Conservation (phyloP, 2,888 invertebrate genomes). For the Celastrina argiolus region DNA sequence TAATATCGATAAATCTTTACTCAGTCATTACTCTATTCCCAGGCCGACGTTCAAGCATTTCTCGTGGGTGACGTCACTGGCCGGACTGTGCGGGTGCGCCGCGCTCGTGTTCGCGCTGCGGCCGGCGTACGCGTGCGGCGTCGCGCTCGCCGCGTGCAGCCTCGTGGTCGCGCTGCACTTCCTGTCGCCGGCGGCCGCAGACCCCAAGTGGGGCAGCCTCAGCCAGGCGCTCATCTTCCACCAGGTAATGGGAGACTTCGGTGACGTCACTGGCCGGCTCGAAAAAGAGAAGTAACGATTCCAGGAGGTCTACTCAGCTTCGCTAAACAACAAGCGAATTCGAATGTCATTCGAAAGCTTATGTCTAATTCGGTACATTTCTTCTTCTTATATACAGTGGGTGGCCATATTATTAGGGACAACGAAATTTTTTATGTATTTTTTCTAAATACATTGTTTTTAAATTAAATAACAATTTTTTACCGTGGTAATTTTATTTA, state of each 20-base stretch:
- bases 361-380: no score
- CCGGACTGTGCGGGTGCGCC: conserved; percentile 90
- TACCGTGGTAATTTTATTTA: no score
- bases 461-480: no score
- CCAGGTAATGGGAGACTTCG: conserved; percentile 78
- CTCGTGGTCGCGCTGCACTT: conserved; percentile 93
- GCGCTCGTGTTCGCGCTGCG: conserved; percentile 97
- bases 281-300: no score
- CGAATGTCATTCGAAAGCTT: no score
- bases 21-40: background rate
- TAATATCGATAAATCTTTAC: no score
- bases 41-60: conserved; percentile 98
- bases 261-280: background rate
- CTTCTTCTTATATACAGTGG: no score
- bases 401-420: no score
- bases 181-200: conserved; percentile 90
- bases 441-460: no score
- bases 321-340: no score
- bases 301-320: no score
- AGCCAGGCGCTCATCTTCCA: conserved; percentile 99
- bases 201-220: conserved; percentile 95
- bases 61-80: conserved; percentile 93
- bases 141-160: conserved; percentile 89
- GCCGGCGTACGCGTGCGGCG: conserved; percentile 91
- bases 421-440: no score